Conservation (phyloP, 1,140 invertebrate genomes). For the Cydia fagiglandana region DNA sequence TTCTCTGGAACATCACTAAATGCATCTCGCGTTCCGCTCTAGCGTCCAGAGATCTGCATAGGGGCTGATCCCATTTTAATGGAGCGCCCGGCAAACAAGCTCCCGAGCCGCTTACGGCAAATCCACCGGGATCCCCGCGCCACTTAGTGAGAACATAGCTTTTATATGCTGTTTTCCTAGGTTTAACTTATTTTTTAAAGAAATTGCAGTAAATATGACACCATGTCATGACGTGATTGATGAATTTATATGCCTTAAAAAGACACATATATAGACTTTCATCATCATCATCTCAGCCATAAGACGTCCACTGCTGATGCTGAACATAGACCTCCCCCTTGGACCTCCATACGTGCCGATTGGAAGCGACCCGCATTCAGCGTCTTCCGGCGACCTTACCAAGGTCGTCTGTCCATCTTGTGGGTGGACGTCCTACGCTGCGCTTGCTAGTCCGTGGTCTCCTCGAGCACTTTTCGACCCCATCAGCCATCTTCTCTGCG, state of each 20-base stretch:
- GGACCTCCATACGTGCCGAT: too few species aligned
- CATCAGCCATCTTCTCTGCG: too few species aligned
- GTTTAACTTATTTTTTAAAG: neutral
- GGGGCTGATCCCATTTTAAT: slow-evolving; percentile 77
- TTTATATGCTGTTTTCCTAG: slow-evolving; percentile 16
- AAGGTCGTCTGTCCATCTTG: too few species aligned
- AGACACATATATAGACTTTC: too few species aligned
- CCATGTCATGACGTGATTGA: neutral
- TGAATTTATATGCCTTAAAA: neutral
- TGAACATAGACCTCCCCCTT: too few species aligned
- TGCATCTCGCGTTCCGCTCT: slow-evolving; percentile 38
- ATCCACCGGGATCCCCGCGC: slow-evolving; percentile 69
- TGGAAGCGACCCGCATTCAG: too few species aligned
- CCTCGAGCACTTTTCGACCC: too few species aligned
- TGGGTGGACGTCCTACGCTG: too few species aligned
- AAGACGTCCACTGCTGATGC: too few species aligned
- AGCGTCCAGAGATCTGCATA: slow-evolving; percentile 73
- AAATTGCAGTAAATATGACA: neutral
- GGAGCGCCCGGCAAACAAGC: slow-evolving; percentile 77
- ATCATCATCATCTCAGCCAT: too few species aligned
- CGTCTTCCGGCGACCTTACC: too few species aligned
- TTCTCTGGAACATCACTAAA: neutral
- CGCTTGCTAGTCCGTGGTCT: too few species aligned
- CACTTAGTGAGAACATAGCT: slow-evolving; percentile 60
- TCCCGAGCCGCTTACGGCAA: slow-evolving; percentile 73